Base-by-base conservation (phyloP, 2,888 invertebrate genomes). In the Phytoseiulus persimilis region DNA sequence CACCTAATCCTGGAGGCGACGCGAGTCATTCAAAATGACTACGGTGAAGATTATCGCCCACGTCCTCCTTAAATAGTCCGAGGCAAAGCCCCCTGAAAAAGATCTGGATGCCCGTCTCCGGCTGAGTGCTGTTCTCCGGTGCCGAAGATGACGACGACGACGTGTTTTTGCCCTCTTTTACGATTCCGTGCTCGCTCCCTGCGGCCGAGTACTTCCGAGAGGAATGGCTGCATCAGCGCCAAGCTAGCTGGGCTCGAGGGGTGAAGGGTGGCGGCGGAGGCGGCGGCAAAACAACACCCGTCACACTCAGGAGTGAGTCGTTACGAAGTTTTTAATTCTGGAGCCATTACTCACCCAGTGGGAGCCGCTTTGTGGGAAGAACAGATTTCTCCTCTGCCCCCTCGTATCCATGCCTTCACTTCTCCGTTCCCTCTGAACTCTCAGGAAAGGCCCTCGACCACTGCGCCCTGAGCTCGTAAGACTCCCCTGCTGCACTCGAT, bases 261-360 rank as follows among this genome's bases (percentile, higher is more conserved):
- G 11, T 18, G 65, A 23, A 65, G 65, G 65, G 65, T 23, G 65
- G 39, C 9, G 39, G 39, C 39, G 39, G 39, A 6, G 39, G 39
- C 39, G 39, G 39, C 39, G 39, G 65, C 65, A 28, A 65, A 65
- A 65, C 65, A 65, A 65, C 65, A 65, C 65, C 65, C 65, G 65
- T 65, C 65, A 65, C 65, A 65, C 65, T 65, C 65, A 65, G 87
- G 33, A 87, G 87, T 87, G 45, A 45, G 87, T 87, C 87, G 87
- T 87, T 87, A 87, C 45, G 87, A 87, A 87, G 87, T 87, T 87
- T 87, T 87, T 87, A 87, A 87, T 87, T 87, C 87, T 28, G 87
- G 39, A 33, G 87, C 32, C 87, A 87, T 87, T 87, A 87, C 87
- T 87, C 87, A 32, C 87, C 39, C 87, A 87, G 87, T 87, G 87